Percentiles rank a stretch among this genome's conserved stretches.
Evolutionary conservation across 2,797 vertebrate genomes (phyloP).

Genomic region (Phalloptychus januarius): DNA sequence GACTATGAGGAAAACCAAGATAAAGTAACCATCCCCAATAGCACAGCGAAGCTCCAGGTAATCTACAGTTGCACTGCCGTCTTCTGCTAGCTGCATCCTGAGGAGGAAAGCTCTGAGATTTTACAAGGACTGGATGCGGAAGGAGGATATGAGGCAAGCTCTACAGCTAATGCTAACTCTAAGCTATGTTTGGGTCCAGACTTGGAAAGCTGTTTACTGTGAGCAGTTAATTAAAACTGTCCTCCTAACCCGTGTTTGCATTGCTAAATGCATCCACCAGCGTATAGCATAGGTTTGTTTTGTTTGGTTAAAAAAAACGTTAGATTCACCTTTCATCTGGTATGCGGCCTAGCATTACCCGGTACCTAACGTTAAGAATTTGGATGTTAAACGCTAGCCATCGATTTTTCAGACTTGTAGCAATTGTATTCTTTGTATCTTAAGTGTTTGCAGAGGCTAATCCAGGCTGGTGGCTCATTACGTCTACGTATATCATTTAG

Average conservation of each 20-base stretch:
- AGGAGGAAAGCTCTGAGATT: conserved; percentile 71
- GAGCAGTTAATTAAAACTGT: conserved; percentile 34
- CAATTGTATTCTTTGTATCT: background rate
- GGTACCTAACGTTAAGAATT: conserved; percentile 39
- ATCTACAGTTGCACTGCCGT: conserved; percentile 24
- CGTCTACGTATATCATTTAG: background rate
- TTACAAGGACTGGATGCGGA: conserved; percentile 71
- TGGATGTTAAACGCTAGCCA: conserved; percentile 39
- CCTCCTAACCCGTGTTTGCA: conserved; percentile 21
- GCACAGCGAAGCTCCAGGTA: conserved; percentile 53
- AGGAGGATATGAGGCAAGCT: conserved; percentile 73
- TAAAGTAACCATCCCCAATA: conserved; percentile 55
- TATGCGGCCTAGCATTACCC: conserved; percentile 71
- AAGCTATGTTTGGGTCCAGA: conserved; percentile 55
- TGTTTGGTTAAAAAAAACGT: conserved; percentile 20
- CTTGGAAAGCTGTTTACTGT: conserved; percentile 49
- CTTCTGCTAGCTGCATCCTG: conserved; percentile 54
- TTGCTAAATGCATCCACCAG: conserved; percentile 17
- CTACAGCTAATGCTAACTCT: conserved; percentile 68
- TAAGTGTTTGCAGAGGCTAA: conserved; percentile 5
- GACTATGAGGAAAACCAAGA: conserved; percentile 46
- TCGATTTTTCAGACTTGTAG: background rate
- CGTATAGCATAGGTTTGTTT: conserved; percentile 20
- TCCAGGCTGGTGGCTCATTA: background rate
- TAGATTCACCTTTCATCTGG: conserved; percentile 34